phyloP scores from a whole-genome alignment of 1,140 invertebrate species.

The Saccostrea echinata region DNA sequence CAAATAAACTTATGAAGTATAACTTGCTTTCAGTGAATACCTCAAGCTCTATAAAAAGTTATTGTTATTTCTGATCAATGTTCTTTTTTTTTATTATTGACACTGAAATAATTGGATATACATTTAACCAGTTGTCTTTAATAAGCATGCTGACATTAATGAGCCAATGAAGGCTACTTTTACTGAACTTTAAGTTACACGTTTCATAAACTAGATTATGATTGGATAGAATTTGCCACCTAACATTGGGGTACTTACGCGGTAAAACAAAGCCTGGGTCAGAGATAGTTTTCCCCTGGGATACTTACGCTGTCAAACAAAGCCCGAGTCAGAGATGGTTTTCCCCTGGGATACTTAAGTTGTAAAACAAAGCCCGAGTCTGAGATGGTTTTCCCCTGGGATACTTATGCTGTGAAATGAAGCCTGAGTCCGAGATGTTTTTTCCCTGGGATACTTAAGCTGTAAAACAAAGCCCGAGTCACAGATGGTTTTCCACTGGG shows the following conservation, averaged over 20 bases:
- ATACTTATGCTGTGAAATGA: conserved; percentile 81
- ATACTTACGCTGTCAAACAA: conserved; percentile 81
- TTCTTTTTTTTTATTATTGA: too few species aligned
- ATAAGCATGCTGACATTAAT: too few species aligned
- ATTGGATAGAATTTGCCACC: too few species aligned
- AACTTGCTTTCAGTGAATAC: too few species aligned
- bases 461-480: conserved; percentile 83
- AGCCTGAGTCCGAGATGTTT: conserved; percentile 82
- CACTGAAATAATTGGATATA: too few species aligned
- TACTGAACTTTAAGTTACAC: too few species aligned
- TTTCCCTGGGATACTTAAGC: conserved; percentile 81
- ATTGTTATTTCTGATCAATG: too few species aligned
- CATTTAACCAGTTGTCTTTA: too few species aligned
- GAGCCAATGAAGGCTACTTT: too few species aligned
- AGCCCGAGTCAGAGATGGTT: conserved; percentile 82
- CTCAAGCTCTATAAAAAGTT: too few species aligned
- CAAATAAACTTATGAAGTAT: too few species aligned
- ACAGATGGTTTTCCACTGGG: conserved; percentile 81
- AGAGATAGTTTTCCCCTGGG: conserved; percentile 81
- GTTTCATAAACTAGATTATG: too few species aligned
- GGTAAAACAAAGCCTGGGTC: conserved; percentile 83
- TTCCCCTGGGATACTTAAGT: conserved; percentile 81
- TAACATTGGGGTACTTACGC: conserved; percentile 78
- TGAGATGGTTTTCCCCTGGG: conserved; percentile 81
- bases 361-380: conserved; percentile 83